Evolutionary conservation across 2,113 vertebrate species (phyloP).

Genomic region (Ramphastos sulfuratus): DNA sequence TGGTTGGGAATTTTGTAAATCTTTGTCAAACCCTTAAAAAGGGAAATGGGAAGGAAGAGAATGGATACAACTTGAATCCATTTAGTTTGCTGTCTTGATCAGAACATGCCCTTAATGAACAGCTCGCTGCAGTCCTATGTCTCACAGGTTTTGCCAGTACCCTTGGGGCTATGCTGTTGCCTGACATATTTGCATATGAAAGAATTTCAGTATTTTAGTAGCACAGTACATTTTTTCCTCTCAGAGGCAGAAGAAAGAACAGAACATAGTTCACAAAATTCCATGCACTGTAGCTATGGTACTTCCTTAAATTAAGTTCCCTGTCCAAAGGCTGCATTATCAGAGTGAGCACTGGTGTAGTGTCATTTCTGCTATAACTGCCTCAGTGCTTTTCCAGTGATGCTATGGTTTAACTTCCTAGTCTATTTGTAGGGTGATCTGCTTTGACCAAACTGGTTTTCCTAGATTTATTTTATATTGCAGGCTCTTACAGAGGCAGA

Average conservation of each 20-base stretch:
- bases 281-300: background rate
- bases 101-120: constrained; percentile 43
- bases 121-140: background rate
- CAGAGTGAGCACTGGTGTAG: constrained; percentile 38
- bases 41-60: background rate
- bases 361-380: constrained; percentile 41
- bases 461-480: background rate
- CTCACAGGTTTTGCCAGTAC: constrained; percentile 52
- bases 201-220: constrained; percentile 46
- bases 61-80: background rate
- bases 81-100: constrained; percentile 21
- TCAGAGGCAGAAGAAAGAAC: background rate
- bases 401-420: background rate
- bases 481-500: background rate
- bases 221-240: background rate
- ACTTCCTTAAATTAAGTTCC: constrained; percentile 12
- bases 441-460: background rate
- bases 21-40: background rate
- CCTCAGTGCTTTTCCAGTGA: constrained; percentile 3
- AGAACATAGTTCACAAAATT: background rate
- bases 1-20: background rate
- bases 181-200: constrained; percentile 66
- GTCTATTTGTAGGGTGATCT: background rate
- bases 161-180: constrained; percentile 51
- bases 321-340: constrained; percentile 27